phyloP scores from a whole-genome alignment of 2,888 invertebrate species.

The Rhopalosiphum nymphaeae region DNA sequence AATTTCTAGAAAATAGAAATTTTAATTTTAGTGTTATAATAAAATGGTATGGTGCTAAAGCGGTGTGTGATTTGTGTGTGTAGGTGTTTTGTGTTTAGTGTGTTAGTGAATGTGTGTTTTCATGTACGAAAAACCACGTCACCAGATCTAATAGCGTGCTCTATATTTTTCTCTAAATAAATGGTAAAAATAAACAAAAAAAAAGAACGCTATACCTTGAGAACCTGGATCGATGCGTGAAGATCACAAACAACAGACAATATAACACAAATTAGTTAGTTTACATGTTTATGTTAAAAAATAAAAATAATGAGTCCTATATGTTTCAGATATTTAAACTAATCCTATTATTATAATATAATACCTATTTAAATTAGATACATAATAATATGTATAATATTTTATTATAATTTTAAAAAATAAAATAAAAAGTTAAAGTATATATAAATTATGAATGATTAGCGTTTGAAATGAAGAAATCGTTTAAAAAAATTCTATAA shows the following conservation, averaged over 20 bases:
- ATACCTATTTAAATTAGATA: background rate
- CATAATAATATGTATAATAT: background rate
- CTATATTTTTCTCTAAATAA: slow-evolving; percentile 65
- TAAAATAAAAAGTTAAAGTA: background rate
- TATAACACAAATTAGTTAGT: slow-evolving; percentile 63
- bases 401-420: background rate
- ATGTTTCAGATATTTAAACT: slow-evolving; percentile 20
- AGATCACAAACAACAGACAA: slow-evolving; percentile 69
- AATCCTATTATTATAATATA: background rate
- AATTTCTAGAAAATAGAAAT: slow-evolving; percentile 58
- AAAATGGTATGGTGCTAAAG: slow-evolving; percentile 60
- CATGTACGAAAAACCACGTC: slow-evolving; percentile 56
- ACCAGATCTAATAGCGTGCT: slow-evolving; percentile 64
- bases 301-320: slow-evolving; percentile 37
- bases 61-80: slow-evolving; percentile 41
- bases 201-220: slow-evolving; percentile 71
- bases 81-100: slow-evolving; percentile 30
- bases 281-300: slow-evolving; percentile 53
- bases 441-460: background rate
- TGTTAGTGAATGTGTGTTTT: slow-evolving; percentile 55
- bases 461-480: slow-evolving; percentile 58
- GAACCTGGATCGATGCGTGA: slow-evolving; percentile 75
- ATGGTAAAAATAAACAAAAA: slow-evolving; percentile 65
- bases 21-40: slow-evolving; percentile 43
- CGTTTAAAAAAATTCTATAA: slow-evolving; percentile 18